Base-by-base conservation (phyloP, 2,797 vertebrate genomes). In the Lagorchestes hirsutus region DNA sequence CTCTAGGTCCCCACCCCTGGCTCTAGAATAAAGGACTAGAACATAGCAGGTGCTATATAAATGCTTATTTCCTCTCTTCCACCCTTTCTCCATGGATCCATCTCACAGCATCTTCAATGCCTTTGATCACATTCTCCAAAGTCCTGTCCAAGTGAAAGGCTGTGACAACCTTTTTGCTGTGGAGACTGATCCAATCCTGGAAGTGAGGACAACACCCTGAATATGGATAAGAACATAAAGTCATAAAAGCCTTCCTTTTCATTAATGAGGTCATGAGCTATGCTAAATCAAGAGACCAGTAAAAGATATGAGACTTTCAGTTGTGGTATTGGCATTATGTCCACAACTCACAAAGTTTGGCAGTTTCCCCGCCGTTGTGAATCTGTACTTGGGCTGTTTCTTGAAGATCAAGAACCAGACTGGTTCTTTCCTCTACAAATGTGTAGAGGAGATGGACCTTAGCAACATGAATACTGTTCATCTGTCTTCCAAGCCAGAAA, bases 111-210 rank as follows among this genome's bases (percentile, higher is more conserved):
- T 99, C 97, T 99, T 99, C 0, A 99, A 99, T 92, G 99, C 99
- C 91, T 99, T 99, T 55, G 99, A 99, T 98, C 99, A 99, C 98
- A 97, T 99, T 99, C 97, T 99, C 99, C 87, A 99, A 99, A 97
- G 99, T 99, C 29, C 99, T 92, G 99, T 99, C 11, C 99, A 99
- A 98, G 99, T 99, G 94, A 99, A 99, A 91, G 99, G 99, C 92
- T 99, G 99, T 58, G 99, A 99, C 82, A 99, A 99, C 98, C 99
- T 99, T 54, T 99, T 99, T 93, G 99, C 99, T n/a, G 99, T 99
- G 99, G 99, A 99, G 98, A 99, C 99, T 31, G 99, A 99, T 98
- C 99, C 99, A 1, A 99, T 99, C 96, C 98, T 99, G 97, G 99
- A 99, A 13, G 99, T 99, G 99, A 99, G 97, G 99, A 99, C 98